phyloP scores from a whole-genome alignment of 2,113 vertebrate genomes.

The Atractosteus spatula region DNA sequence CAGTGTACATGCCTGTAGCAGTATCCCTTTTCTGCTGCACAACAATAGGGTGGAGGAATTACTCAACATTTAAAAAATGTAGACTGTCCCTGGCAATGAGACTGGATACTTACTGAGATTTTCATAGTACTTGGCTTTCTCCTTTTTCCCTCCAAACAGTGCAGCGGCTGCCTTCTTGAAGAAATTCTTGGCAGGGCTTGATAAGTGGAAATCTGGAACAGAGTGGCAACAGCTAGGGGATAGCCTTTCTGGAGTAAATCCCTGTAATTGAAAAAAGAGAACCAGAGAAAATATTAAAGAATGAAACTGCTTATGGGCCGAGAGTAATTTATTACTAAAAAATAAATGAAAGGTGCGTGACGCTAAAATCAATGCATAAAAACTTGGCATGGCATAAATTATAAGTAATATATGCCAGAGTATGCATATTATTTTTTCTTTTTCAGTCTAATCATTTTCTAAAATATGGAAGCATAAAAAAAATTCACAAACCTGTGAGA shows the following conservation, averaged over 20 bases:
- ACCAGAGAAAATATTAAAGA: conserved; percentile 23
- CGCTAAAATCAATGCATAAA: no score
- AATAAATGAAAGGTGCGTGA: not conserved
- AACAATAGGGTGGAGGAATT: no score
- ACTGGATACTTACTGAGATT: conserved; percentile 80
- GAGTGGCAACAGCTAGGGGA: conserved; percentile 90
- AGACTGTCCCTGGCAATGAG: no score
- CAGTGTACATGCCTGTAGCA: no score
- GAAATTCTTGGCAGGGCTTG: conserved; percentile 95
- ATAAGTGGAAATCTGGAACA: conserved; percentile 90
- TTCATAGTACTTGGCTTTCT: conserved; percentile 94
- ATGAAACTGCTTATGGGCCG: not conserved
- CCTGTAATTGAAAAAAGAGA: conserved; percentile 58
- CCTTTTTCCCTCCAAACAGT: conserved; percentile 91
- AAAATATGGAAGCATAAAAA: not conserved
- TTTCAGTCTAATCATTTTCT: no score
- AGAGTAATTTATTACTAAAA: not conserved
- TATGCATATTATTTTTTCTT: no score
- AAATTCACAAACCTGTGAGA: conserved; percentile 74
- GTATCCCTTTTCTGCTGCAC: no score
- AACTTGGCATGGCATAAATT: not conserved
- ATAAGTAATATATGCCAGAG: not conserved
- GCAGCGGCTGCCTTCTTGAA: conserved; percentile 97
- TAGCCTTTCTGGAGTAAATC: conserved; percentile 91
- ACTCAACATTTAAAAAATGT: no score